These are phyloP conservation scores for Tribolium castaneum DNA, from an alignment of 1,140 invertebrate species.

Conservation along the genomic window DNA sequence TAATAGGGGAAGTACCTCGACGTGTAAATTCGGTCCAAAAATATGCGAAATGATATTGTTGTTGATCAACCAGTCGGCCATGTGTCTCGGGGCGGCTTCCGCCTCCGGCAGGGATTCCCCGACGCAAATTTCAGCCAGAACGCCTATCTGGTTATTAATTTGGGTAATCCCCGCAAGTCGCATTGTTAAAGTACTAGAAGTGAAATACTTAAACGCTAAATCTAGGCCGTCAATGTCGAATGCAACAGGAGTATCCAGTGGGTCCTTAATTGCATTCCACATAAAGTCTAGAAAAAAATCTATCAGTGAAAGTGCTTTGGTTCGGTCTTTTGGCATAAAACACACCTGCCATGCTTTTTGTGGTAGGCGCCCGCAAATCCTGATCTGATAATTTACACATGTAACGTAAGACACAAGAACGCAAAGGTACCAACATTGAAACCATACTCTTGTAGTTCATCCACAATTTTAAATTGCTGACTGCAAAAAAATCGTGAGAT, in stretches of 20 bases:
- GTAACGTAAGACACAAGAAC: conserved; percentile 87
- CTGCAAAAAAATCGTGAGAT: conserved; percentile 59
- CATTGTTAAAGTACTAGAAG: conserved; percentile 92
- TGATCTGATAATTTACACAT: conserved; percentile 94
- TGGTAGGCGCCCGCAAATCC: conserved; percentile 85
- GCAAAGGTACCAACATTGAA: conserved; percentile 86
- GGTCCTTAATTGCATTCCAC: conserved; percentile 94
- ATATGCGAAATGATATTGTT: conserved; percentile 95
- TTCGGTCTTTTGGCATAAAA: conserved; percentile 12
- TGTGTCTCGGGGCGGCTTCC: conserved; percentile 83
- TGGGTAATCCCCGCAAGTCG: conserved; percentile 90
- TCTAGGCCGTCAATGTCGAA: conserved; percentile 92
- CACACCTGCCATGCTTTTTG: conserved; percentile 89
- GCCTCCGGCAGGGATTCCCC: conserved; percentile 85
- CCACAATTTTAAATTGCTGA: conserved; percentile 95
- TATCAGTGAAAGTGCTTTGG: neutral
- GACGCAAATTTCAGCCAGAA: conserved; percentile 90
- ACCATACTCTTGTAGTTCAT: conserved; percentile 90
- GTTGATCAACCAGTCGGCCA: conserved; percentile 89
- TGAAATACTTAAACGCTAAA: conserved; percentile 95
- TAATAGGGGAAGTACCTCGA: conserved; percentile 73
- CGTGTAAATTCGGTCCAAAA: conserved; percentile 95
- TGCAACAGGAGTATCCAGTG: conserved; percentile 84
- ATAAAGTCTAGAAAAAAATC: conserved; percentile 79
- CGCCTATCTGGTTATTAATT: conserved; percentile 92